Percentiles rank a stretch among this genome's conserved stretches.
These are phyloP conservation scores for Rhinatrema bivittatum DNA, from an alignment of 2,797 vertebrate genomes.

Conservation along the genomic window DNA sequence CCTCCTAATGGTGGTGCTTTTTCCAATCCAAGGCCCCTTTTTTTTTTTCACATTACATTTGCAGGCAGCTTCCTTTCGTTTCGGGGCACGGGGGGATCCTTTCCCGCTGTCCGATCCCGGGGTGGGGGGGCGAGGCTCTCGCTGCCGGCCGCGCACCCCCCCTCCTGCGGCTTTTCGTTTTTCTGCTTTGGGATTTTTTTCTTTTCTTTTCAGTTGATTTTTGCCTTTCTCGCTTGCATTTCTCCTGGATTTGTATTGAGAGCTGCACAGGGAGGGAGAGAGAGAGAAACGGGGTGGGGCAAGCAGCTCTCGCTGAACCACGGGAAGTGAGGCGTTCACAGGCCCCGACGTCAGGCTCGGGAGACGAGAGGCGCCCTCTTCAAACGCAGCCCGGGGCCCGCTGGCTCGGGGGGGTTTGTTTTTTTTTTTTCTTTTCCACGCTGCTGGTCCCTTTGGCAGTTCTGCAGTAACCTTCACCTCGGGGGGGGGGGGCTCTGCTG, in stretches of 20 bases:
- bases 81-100: background rate
- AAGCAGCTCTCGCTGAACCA: conserved; percentile 76
- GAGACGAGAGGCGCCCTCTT: conserved; percentile 70
- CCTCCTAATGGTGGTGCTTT: conserved; percentile 46
- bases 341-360: conserved; percentile 70
- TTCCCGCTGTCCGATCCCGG: background rate
- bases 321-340: conserved; percentile 76
- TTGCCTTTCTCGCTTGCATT: conserved; percentile 37
- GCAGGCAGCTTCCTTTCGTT: conserved; percentile 25
- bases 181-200: conserved; percentile 17
- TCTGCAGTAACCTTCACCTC: no score
- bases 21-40: conserved; percentile 47
- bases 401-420: no score
- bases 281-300: conserved; percentile 72
- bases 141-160: background rate
- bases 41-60: conserved; percentile 37
- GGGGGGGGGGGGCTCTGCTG: no score
- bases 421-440: no score
- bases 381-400: no score
- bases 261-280: conserved; percentile 52
- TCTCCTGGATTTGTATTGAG: conserved; percentile 59
- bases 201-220: conserved; percentile 38
- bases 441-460: no score
- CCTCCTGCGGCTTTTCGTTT: background rate
- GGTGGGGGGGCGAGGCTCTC: background rate